phyloP scores from a whole-genome alignment of 2,888 invertebrate genomes.

The Ophion slaviceki region DNA sequence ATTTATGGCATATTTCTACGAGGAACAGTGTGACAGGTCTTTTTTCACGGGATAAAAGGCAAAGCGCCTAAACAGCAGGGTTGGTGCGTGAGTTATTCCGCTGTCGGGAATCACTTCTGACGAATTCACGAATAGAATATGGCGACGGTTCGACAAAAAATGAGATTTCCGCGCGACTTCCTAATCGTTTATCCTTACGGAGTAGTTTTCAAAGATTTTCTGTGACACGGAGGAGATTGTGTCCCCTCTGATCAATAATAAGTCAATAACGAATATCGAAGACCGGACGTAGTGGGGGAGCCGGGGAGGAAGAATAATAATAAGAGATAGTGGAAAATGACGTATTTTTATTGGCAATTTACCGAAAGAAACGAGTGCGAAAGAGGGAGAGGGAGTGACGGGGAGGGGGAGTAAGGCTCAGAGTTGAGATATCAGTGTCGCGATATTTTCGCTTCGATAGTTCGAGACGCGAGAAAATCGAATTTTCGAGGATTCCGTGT shows the following conservation, averaged over 20 bases:
- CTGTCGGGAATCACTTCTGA: background rate
- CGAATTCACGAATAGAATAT: slow-evolving; percentile 37
- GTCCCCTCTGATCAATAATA: slow-evolving; percentile 19
- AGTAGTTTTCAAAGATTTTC: slow-evolving; percentile 21
- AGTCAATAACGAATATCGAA: slow-evolving; percentile 56
- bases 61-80: too few species aligned
- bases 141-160: slow-evolving; percentile 36
- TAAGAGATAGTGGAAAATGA: slow-evolving; percentile 61
- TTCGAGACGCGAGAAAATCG: slow-evolving; percentile 71
- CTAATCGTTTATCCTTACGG: slow-evolving; percentile 38
- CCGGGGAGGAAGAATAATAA: slow-evolving; percentile 45
- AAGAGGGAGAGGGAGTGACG: slow-evolving; percentile 24
- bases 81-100: background rate
- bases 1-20: too few species aligned
- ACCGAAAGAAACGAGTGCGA: slow-evolving; percentile 56
- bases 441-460: slow-evolving; percentile 66
- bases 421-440: slow-evolving; percentile 66
- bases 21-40: too few species aligned
- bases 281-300: background rate
- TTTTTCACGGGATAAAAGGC: too few species aligned
- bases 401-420: slow-evolving; percentile 26
- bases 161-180: slow-evolving; percentile 24
- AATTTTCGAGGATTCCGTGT: slow-evolving; percentile 66
- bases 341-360: slow-evolving; percentile 68
- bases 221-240: slow-evolving; percentile 21